Evolutionary conservation across 2,113 vertebrate species (phyloP), one percentile per base, ranked within the genome.

Genomic region (Danionella cerebrum): DNA sequence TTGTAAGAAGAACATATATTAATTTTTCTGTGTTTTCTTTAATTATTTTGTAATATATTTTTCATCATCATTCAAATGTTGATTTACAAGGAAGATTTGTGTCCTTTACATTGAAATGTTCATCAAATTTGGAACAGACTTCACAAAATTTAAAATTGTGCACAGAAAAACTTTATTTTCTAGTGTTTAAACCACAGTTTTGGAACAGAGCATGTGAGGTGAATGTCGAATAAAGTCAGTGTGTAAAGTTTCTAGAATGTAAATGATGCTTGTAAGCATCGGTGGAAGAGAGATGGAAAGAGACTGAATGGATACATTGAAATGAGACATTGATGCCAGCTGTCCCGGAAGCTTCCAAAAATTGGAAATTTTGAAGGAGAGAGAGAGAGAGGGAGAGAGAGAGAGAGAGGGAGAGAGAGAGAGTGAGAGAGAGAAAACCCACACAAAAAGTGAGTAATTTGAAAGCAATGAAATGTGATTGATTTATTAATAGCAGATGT

Each of bases 251-350:
- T 60, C 14, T 13, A n/a, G 39, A 60, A 31, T 2, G 14, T 38
- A 19, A 65, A 65, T n/a, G 48, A 65, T 53, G 48, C 22, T 27
- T 14, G 53, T 22, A 50, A 7, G 45, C 48, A 73, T 25, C 29
- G 11, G 33, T 41, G 36, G 24, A 44, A 31, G 58, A 45, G 42
- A 38, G n/a, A 55, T 25, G 50, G 63, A 57, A 55, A 31, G 50
- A 66, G 62, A 69, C 63, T 73, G 76, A 78, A 78, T 73, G 73
- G 71, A 68, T 71, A 63, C 73, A 80, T 77, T 70, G 76, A 76
- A 74, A 74, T 51, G 38, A 64, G 69, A 78, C 78, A 76, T 73
- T 72, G 69, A 70, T 66, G 70, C 62, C 76, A 74, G 67, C 74
- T 78, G 74, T 45, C 74, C 75, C 69, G 62, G 69, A 71, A 72